These are phyloP conservation scores for Cotesia congregata DNA, from an alignment of 2,888 invertebrate genomes.

Conservation along the genomic window DNA sequence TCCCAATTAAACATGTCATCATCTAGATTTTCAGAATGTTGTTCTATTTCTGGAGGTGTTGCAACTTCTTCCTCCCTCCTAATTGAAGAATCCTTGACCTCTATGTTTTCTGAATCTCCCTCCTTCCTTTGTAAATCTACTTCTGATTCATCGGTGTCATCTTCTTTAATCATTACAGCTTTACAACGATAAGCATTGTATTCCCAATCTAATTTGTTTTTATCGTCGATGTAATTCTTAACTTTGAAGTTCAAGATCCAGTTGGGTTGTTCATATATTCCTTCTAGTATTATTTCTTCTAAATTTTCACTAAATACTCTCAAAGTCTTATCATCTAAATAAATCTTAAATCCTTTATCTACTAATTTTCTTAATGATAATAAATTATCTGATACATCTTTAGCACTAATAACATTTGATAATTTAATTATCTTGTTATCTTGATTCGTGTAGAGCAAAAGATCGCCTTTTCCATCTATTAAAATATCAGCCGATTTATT, in stretches of 20 bases:
- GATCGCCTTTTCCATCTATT: no score
- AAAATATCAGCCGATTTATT: not conserved
- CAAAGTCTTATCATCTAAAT: no score
- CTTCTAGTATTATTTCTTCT: no score
- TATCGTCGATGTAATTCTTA: conserved; percentile 18
- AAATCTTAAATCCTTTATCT: no score
- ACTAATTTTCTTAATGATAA: no score
- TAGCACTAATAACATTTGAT: no score
- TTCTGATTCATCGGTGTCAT: conserved; percentile 30
- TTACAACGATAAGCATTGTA: conserved; percentile 33
- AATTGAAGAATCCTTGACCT: conserved; percentile 28
- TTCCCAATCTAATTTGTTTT: conserved; percentile 14
- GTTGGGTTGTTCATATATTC: no score
- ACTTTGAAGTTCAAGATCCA: no score
- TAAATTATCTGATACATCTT: no score
- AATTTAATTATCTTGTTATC: no score
- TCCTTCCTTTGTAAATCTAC: conserved; percentile 23
- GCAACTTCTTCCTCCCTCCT: conserved; percentile 31
- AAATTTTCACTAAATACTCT: no score
- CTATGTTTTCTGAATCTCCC: conserved; percentile 28
- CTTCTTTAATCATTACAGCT: conserved; percentile 25
- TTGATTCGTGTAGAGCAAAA: no score
- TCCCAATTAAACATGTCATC: conserved; percentile 18
- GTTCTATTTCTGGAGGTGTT: not conserved
- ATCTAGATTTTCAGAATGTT: conserved; percentile 11